Percentiles rank a stretch among this genome's conserved stretches.
phyloP scores from a whole-genome alignment of 1,140 invertebrate species.

The Megalopta genalis region DNA sequence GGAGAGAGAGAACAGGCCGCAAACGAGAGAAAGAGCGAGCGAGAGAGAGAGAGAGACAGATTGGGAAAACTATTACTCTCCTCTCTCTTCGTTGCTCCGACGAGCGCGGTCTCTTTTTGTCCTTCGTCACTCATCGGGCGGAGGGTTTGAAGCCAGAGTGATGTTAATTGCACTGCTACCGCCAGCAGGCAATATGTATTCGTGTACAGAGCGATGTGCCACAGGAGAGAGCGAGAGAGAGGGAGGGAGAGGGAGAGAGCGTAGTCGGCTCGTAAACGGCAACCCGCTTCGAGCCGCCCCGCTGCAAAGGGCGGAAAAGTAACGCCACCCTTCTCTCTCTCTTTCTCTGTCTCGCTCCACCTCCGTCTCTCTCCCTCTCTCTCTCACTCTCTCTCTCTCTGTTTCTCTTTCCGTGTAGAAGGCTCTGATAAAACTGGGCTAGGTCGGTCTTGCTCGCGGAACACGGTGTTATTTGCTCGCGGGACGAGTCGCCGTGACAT shows the following conservation, averaged over 20 bases:
- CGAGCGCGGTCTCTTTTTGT: constrained; percentile 36
- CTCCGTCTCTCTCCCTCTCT: too few relatives aligned
- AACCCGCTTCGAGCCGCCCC: constrained; percentile 10
- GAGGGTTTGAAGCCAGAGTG: constrained; percentile 63
- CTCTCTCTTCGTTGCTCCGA: constrained; percentile 16
- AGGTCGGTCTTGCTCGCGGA: constrained; percentile 5
- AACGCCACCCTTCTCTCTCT: constrained; percentile 3
- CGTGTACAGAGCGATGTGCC: constrained; percentile 56
- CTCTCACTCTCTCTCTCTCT: too few relatives aligned
- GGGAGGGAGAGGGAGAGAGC: constrained; percentile 23
- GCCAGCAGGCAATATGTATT: constrained; percentile 68
- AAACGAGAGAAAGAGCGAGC: constrained; percentile 40
- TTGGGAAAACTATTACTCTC: constrained; percentile 64
- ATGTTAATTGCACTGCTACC: constrained; percentile 69
- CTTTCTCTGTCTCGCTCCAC: too few relatives aligned
- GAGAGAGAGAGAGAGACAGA: constrained; percentile 21
- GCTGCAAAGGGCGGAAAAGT: constrained; percentile 46
- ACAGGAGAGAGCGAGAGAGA: constrained; percentile 7
- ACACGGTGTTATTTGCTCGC: constrained; percentile 30
- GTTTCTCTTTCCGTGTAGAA: too few relatives aligned
- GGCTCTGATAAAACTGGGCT: constrained; percentile 38
- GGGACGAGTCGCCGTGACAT: constrained; percentile 16
- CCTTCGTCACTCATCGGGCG: constrained; percentile 31
- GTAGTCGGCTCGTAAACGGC: constrained; percentile 53
- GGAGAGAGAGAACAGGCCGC: not conserved